phyloP scores from a whole-genome alignment of 2,888 invertebrate genomes.

The Ariolimax columbianus region DNA sequence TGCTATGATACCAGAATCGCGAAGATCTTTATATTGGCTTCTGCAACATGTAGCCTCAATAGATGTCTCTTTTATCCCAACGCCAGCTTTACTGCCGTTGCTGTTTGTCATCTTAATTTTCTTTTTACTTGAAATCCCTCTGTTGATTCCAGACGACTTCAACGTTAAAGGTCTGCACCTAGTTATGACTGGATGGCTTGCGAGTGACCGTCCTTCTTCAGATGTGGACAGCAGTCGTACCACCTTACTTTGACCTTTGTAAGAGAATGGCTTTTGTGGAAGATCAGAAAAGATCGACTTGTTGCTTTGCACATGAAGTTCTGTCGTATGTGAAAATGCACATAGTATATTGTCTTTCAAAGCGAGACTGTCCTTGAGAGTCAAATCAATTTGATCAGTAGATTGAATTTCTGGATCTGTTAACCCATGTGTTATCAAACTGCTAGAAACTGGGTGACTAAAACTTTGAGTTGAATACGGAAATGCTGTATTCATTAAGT shows the following conservation, averaged over 20 bases:
- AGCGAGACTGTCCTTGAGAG: background rate
- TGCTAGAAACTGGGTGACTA: too few species aligned
- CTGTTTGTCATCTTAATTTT: background rate
- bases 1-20: background rate
- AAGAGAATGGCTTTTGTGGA: background rate
- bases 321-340: background rate
- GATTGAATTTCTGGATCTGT: background rate
- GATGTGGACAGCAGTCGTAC: background rate
- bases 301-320: background rate
- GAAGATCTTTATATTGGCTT: background rate
- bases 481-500: background rate
- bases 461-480: background rate
- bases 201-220: background rate
- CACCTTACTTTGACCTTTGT: background rate
- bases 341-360: background rate
- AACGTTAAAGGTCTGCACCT: background rate
- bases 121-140: too few species aligned
- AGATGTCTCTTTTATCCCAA: background rate
- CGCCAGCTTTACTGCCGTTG: too few species aligned
- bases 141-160: background rate
- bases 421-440: too few species aligned
- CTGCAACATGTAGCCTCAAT: background rate
- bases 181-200: background rate
- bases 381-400: background rate
- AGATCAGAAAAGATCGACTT: background rate